phyloP scores from a whole-genome alignment of 2,113 vertebrate species.

The Ceuthmochares aereus region DNA sequence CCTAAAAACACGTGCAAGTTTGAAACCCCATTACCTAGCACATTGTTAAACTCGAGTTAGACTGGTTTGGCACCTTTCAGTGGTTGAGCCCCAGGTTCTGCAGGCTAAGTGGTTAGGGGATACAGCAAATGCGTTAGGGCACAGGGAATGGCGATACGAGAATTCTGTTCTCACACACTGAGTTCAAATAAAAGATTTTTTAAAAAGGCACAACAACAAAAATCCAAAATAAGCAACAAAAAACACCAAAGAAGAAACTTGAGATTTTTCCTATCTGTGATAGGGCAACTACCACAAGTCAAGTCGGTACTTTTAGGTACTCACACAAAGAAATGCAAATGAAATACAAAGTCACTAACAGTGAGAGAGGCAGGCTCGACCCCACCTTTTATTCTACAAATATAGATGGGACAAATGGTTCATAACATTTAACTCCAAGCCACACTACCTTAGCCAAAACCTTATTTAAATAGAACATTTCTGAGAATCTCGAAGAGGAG shows the following conservation, averaged over 20 bases:
- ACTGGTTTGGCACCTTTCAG: conserved; percentile 55
- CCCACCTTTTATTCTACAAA: neutral
- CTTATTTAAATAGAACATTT: conserved; percentile 45
- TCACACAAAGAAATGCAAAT: conserved; percentile 3
- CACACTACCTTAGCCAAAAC: conserved; percentile 5
- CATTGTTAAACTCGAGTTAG: conserved; percentile 44
- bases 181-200: neutral
- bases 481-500: neutral
- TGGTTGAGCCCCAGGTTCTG: neutral
- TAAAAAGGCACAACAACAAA: neutral
- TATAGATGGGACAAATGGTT: conserved; percentile 25
- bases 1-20: neutral
- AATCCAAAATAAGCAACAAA: neutral
- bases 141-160: neutral
- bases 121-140: neutral
- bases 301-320: neutral
- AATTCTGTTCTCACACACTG: neutral
- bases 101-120: neutral
- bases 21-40: conserved; percentile 40
- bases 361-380: neutral
- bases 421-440: conserved; percentile 24
- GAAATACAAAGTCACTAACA: conserved; percentile 3
- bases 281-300: neutral
- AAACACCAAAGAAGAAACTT: neutral
- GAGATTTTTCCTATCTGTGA: neutral